These are phyloP conservation scores for Dysmachus trigonus DNA, from an alignment of 2,888 invertebrate genomes.

Conservation along the genomic window DNA sequence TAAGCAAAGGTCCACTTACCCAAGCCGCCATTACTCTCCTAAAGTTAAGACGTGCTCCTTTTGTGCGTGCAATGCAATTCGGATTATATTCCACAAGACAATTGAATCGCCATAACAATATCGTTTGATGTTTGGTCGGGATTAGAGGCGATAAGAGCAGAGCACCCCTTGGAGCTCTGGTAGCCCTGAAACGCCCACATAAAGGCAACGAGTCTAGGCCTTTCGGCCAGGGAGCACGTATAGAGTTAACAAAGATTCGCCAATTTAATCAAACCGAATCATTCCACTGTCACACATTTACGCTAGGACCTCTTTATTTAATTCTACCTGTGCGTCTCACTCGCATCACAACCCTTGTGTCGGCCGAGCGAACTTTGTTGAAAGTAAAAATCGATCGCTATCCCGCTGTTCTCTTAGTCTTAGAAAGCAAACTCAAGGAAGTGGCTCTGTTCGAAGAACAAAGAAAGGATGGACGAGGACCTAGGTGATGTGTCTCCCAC, in stretches of 20 bases:
- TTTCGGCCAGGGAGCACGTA: background rate
- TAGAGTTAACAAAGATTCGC: background rate
- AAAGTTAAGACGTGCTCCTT: slow-evolving; percentile 24
- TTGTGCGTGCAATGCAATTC: slow-evolving; percentile 56
- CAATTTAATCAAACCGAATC: slow-evolving; percentile 42
- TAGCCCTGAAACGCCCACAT: background rate
- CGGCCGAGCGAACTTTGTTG: background rate
- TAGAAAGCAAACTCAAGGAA: background rate
- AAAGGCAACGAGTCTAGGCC: background rate
- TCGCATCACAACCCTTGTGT: slow-evolving; percentile 30
- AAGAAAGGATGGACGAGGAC: background rate
- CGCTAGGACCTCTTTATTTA: slow-evolving; percentile 32
- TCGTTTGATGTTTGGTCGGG: slow-evolving; percentile 60
- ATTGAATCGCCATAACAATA: slow-evolving; percentile 63
- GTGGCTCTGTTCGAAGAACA: background rate
- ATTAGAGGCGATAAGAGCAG: slow-evolving; percentile 24
- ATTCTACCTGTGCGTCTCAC: background rate
- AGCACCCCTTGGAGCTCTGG: slow-evolving; percentile 8
- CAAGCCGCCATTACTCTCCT: slow-evolving; percentile 10
- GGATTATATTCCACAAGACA: slow-evolving; percentile 63
- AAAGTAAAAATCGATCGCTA: slow-evolving; percentile 39
- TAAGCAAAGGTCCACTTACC: background rate
- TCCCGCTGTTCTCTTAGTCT: background rate
- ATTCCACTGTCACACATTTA: slow-evolving; percentile 41
- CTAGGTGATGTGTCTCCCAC: background rate